Evolutionary conservation across 1,140 invertebrate species (phyloP), one percentile per base, ranked within the genome.

Genomic region (Bacillus rossius): DNA sequence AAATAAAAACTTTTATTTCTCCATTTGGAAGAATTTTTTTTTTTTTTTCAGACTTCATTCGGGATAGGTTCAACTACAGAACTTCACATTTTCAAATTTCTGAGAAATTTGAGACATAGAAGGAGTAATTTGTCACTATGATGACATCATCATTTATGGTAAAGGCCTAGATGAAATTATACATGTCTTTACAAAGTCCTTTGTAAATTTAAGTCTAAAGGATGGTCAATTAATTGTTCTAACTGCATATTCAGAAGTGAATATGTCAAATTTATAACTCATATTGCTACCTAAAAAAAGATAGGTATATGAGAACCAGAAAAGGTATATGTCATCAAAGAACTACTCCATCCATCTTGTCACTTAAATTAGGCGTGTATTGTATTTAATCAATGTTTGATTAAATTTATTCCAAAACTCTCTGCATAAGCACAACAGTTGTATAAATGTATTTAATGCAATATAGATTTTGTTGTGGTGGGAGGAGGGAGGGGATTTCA

Each of bases 121-220:
- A 10, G 58, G 60, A 2, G 60, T 61, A 19, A 25, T 57, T 19
- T 51, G 45, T 37, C 48, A 61, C 38, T 38, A 34, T 13, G 60
- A 61, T 37, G 60, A 61, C 26, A 57, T 61, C 10, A 29, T 61
- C 19, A 49, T 61, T 3, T 13, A 57, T 22, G 17, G 40, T 17
- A 19, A 60, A 13, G 14, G n/a, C 45, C 2, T 34, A 51, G 13
- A 40, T 29, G 50, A 16, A 45, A 45, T 45, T 5, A 45, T 25
- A 45, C 5, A 5, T 5, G 43, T 7, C 13, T 45, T 20, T 8
- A 45, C 10, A 19, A 20, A 25, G 43, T 45, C 23, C 43, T 45
- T 13, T 7, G 4, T 7, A 3, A n/a, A 13, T 8, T 45, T 13
- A 3, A 45, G 13, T 5, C 5, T 20, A n/a, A 19, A 20, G 43